Percentiles rank a stretch among this genome's conserved stretches.
Conservation (phyloP, 2,888 invertebrate genomes). For the Mystacides longicornis region DNA sequence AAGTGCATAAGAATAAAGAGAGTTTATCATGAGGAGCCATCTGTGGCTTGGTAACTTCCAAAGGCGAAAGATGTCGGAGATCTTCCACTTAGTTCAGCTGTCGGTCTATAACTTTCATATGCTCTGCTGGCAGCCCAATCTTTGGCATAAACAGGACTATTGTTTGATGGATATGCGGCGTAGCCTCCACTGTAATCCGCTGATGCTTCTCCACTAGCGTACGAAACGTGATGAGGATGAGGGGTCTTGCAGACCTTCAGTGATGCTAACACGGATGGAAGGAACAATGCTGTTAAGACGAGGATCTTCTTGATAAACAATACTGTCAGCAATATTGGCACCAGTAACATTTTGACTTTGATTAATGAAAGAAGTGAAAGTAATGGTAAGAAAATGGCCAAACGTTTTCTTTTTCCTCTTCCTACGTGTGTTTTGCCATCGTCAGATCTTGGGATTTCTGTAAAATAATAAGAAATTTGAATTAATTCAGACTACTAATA, state of each 20-base stretch:
- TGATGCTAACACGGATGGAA: constrained; percentile 54
- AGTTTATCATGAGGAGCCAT: too few relatives aligned
- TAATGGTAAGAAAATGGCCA: constrained; percentile 47
- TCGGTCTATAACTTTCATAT: constrained; percentile 37
- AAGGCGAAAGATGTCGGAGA: background rate
- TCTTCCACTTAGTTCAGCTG: background rate
- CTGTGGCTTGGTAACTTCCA: too few relatives aligned
- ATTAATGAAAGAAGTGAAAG: constrained; percentile 46
- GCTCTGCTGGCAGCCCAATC: constrained; percentile 47
- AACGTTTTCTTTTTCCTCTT: constrained; percentile 48
- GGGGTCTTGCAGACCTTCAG: constrained; percentile 48
- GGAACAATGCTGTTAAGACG: constrained; percentile 50
- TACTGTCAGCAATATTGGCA: constrained; percentile 55
- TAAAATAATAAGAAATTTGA: too few relatives aligned
- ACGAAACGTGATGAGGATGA: constrained; percentile 16
- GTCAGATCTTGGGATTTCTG: constrained; percentile 4
- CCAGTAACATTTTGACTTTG: constrained; percentile 51
- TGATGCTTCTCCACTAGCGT: constrained; percentile 27
- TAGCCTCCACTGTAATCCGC: constrained; percentile 40
- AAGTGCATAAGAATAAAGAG: too few relatives aligned
- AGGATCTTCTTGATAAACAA: constrained; percentile 60
- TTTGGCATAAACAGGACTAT: constrained; percentile 33
- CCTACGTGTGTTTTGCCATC: constrained; percentile 29
- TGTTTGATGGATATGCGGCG: constrained; percentile 30
- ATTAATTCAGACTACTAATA: too few relatives aligned